A percentile compares a stretch with the other conserved stretches of the same genome.
phyloP scores from a whole-genome alignment of 2,113 vertebrate genomes.

The Orientallactaga bullata region DNA sequence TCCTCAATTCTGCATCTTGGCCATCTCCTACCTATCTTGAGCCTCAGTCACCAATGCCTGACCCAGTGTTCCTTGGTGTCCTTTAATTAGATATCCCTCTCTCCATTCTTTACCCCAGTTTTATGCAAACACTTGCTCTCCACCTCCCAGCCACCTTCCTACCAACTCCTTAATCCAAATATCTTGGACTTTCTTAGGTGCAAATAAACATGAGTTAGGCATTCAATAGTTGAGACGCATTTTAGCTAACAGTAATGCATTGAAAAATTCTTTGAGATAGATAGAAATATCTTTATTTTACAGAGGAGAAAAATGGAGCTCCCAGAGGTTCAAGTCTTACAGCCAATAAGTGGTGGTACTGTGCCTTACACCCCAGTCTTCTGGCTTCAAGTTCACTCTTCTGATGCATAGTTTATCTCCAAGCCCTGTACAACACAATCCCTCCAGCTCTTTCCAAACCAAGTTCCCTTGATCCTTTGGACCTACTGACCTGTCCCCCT shows the following conservation, averaged over 20 bases:
- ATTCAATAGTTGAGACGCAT: not conserved
- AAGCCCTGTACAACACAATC: not conserved
- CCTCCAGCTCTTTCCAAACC: slow-evolving; percentile 27
- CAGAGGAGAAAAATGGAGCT: slow-evolving; percentile 42
- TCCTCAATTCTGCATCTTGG: not conserved
- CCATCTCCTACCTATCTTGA: slow-evolving; percentile 28
- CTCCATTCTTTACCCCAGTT: not conserved
- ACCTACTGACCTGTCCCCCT: not conserved
- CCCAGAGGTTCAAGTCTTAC: slow-evolving; percentile 2
- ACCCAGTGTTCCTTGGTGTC: slow-evolving; percentile 18
- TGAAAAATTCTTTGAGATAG: not conserved
- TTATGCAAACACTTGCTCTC: not conserved
- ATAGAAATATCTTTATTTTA: slow-evolving; percentile 5
- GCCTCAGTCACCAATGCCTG: not conserved
- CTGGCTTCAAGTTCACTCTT: slow-evolving; percentile 36
- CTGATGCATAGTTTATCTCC: not conserved
- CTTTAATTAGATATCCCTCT: not conserved
- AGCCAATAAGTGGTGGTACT: not conserved
- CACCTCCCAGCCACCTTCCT: not conserved
- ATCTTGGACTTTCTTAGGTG: not conserved
- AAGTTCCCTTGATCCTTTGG: not conserved
- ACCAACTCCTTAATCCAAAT: not conserved
- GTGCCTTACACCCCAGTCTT: not conserved
- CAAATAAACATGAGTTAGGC: not conserved
- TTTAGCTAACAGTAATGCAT: slow-evolving; percentile 24